These are phyloP conservation scores for Dryoscopus gambensis DNA, from an alignment of 2,113 vertebrate species.

Conservation along the genomic window DNA sequence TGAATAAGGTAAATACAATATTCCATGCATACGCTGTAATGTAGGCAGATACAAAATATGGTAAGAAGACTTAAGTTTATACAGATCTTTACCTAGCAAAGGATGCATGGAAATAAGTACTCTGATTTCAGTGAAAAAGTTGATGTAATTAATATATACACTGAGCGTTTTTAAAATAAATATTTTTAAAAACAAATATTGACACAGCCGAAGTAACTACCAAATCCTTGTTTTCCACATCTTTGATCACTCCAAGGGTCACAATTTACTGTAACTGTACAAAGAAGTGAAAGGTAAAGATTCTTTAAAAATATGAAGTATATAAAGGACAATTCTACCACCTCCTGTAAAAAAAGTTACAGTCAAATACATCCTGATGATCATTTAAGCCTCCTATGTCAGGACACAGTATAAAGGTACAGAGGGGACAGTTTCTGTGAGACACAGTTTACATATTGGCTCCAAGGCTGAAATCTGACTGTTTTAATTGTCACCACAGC, in stretches of 20 bases:
- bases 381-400: neutral
- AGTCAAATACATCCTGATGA: neutral
- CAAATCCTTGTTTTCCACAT: neutral
- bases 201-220: neutral
- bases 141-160: neutral
- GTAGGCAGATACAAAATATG: neutral
- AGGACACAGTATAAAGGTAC: neutral
- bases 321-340: neutral
- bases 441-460: neutral
- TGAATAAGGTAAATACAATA: neutral
- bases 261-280: neutral
- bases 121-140: neutral
- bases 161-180: neutral
- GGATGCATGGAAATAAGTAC: neutral
- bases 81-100: neutral
- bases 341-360: neutral
- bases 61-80: neutral
- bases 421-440: neutral
- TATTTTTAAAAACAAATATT: neutral
- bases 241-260: neutral
- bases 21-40: neutral
- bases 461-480: neutral
- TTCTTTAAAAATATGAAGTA: neutral
- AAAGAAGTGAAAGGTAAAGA: neutral
- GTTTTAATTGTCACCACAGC: neutral